Percentiles rank a stretch among this genome's conserved stretches.
These are phyloP conservation scores for Opisthograptis luteolata DNA, from an alignment of 2,888 invertebrate genomes.

Conservation along the genomic window DNA sequence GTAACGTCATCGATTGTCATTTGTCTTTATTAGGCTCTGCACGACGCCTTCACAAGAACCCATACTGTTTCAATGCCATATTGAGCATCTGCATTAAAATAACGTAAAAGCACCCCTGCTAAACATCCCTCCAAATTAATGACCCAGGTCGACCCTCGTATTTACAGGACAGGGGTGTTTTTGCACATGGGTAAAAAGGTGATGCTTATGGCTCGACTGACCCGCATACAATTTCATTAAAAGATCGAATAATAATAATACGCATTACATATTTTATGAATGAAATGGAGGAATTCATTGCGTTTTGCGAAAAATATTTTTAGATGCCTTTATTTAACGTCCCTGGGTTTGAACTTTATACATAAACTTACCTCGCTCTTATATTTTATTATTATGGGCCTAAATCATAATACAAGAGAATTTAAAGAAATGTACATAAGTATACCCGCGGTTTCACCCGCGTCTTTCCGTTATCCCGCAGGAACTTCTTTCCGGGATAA, in stretches of 20 bases:
- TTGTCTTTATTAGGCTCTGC: too few relatives aligned
- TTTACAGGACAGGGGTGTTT: constrained; percentile 15
- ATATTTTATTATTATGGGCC: too few relatives aligned
- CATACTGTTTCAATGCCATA: constrained; percentile 6
- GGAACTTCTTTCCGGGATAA: too few relatives aligned
- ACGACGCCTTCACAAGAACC: not conserved
- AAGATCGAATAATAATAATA: constrained; percentile 2
- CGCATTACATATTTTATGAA: not conserved
- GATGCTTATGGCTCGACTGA: constrained; percentile 8
- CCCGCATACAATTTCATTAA: constrained; percentile 11
- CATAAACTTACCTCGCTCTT: too few relatives aligned
- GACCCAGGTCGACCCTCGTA: not conserved
- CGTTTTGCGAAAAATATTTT: not conserved
- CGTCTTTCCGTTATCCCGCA: too few relatives aligned
- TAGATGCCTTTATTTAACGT: too few relatives aligned
- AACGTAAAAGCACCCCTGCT: constrained; percentile 17
- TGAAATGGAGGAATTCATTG: not conserved
- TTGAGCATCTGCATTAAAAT: not conserved
- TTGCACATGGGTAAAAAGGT: not conserved
- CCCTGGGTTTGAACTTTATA: too few relatives aligned
- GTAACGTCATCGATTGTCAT: too few relatives aligned
- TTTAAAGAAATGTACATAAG: too few relatives aligned
- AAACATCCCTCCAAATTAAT: constrained; percentile 23
- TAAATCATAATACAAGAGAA: too few relatives aligned
- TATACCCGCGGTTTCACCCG: too few relatives aligned